A percentile compares a stretch with the other conserved stretches of the same genome.
These are phyloP conservation scores for Gryllus longicercus DNA, from an alignment of 2,888 invertebrate species.

Conservation along the genomic window DNA sequence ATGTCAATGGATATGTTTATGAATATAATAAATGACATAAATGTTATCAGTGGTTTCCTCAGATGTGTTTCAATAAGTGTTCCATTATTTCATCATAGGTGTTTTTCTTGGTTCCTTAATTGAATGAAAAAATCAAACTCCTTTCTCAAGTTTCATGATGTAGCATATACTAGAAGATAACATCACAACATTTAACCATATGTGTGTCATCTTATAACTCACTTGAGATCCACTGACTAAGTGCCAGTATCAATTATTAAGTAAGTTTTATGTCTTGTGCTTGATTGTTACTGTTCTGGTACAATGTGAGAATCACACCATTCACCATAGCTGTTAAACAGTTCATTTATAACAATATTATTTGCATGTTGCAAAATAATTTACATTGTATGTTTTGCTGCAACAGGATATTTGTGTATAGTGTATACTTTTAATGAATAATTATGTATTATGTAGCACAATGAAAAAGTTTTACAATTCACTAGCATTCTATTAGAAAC, in stretches of 20 bases:
- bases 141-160: neutral
- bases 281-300: neutral
- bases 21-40: neutral
- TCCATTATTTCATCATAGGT: conserved; percentile 2
- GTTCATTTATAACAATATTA: neutral
- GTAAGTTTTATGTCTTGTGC: neutral
- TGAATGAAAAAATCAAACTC: neutral
- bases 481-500: no score
- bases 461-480: neutral
- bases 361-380: neutral
- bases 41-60: conserved; percentile 17
- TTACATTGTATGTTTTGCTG: neutral
- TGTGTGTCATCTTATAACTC: neutral
- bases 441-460: neutral
- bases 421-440: neutral
- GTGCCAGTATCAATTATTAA: neutral
- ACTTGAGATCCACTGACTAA: conserved; percentile 6
- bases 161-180: neutral
- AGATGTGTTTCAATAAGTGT: neutral
- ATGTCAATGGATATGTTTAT: conserved; percentile 3
- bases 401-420: neutral
- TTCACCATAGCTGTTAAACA: neutral
- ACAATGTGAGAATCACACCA: neutral
- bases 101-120: conserved; percentile 6
- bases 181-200: neutral